Conservation (phyloP, 2,797 vertebrate genomes). For the Cryptoprocta ferox region DNA sequence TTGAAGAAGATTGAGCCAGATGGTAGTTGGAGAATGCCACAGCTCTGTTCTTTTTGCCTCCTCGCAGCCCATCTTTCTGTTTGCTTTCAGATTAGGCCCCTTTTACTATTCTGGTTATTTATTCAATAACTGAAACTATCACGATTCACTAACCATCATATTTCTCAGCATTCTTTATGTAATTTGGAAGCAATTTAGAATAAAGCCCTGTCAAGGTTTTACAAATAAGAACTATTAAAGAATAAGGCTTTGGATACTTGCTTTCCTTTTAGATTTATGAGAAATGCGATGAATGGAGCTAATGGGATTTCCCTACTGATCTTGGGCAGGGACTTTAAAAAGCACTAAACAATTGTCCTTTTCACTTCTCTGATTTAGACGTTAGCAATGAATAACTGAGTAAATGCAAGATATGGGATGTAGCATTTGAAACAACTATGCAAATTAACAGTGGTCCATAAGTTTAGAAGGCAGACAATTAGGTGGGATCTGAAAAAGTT, state of each 20-base stretch:
- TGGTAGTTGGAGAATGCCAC: conserved; percentile 63
- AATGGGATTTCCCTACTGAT: conserved; percentile 84
- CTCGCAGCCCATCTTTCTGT: conserved; percentile 12
- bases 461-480: conserved; percentile 18
- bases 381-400: conserved; percentile 75
- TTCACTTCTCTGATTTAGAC: conserved; percentile 82
- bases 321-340: conserved; percentile 76
- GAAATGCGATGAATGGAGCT: conserved; percentile 78
- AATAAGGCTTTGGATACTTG: conserved; percentile 76
- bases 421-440: conserved; percentile 49
- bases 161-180: conserved; percentile 83
- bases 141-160: conserved; percentile 81
- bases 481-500: not conserved
- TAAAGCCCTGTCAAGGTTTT: conserved; percentile 80
- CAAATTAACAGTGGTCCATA: conserved; percentile 30
- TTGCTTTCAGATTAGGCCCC: conserved; percentile 75
- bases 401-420: conserved; percentile 33
- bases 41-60: conserved; percentile 60
- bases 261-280: conserved; percentile 82
- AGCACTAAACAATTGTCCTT: conserved; percentile 84
- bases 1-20: conserved; percentile 71
- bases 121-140: conserved; percentile 57
- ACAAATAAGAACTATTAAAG: conserved; percentile 81
- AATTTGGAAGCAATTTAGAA: conserved; percentile 84
- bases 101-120: conserved; percentile 74